These are phyloP conservation scores for Trichopria drosophilae DNA, from an alignment of 2,888 invertebrate genomes.

Conservation along the genomic window DNA sequence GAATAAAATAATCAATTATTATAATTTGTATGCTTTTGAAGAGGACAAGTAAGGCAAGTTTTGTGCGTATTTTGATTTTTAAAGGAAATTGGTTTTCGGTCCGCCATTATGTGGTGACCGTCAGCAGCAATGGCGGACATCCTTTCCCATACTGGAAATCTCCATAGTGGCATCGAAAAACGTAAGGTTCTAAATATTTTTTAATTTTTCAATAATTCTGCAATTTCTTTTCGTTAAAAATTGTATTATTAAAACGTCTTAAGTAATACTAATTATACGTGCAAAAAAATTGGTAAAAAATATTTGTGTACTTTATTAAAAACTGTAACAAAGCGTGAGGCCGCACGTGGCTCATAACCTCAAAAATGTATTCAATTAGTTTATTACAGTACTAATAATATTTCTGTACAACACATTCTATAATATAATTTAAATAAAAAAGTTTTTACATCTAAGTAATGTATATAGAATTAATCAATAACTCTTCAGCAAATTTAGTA, in stretches of 20 bases:
- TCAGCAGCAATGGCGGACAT: conserved; percentile 33
- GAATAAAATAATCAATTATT: too few species aligned
- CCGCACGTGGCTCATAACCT: conserved; percentile 27
- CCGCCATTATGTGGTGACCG: too few species aligned
- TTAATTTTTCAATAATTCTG: conserved; percentile 37
- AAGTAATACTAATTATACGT: conserved; percentile 4
- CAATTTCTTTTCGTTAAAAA: conserved; percentile 43
- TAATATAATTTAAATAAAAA: not conserved
- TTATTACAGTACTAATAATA: too few species aligned
- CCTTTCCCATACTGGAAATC: conserved; percentile 53
- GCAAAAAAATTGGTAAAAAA: not conserved
- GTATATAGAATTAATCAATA: not conserved
- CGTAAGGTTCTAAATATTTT: conserved; percentile 60
- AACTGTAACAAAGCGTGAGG: conserved; percentile 14
- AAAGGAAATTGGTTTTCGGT: too few species aligned
- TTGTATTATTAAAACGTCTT: not conserved
- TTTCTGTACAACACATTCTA: not conserved
- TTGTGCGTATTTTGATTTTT: too few species aligned
- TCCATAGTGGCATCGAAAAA: conserved; percentile 82
- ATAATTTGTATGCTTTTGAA: too few species aligned
- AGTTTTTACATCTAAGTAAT: not conserved
- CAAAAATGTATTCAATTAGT: too few species aligned
- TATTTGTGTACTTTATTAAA: not conserved
- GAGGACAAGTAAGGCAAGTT: too few species aligned
- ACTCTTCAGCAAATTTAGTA: too few species aligned